phyloP scores from a whole-genome alignment of 2,797 vertebrate species.

The Balearica regulorum region DNA sequence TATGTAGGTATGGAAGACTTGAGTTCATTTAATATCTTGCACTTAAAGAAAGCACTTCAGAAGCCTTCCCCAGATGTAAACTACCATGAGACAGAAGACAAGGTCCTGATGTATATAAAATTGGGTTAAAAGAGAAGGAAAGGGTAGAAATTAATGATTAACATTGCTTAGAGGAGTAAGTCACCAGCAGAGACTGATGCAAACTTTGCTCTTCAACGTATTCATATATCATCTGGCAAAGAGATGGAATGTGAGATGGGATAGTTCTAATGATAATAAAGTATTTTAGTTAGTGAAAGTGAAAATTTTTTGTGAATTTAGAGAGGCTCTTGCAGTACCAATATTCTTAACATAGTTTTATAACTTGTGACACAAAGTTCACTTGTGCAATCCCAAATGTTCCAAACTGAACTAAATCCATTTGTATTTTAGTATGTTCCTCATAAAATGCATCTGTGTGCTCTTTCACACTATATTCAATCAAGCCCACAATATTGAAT shows the following conservation, averaged over 20 bases:
- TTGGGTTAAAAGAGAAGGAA: neutral
- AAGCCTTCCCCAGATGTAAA: neutral
- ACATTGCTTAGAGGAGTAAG: neutral
- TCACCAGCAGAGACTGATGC: neutral
- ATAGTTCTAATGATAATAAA: neutral
- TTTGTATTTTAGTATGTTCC: neutral
- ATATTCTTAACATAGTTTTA: conserved; percentile 30
- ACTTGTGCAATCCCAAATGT: conserved; percentile 3
- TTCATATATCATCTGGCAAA: neutral
- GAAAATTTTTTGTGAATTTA: neutral
- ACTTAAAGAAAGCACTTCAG: neutral
- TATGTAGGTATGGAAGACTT: neutral
- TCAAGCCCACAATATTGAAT: neutral
- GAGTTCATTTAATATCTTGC: neutral
- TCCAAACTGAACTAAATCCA: neutral
- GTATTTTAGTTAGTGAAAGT: neutral
- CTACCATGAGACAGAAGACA: neutral
- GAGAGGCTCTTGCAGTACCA: neutral
- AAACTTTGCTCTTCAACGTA: neutral
- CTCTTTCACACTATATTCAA: neutral
- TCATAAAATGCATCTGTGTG: neutral
- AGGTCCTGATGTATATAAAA: neutral
- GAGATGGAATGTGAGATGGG: neutral
- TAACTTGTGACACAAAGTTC: neutral
- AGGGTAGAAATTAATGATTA: neutral